Evolutionary conservation across 2,113 vertebrate genomes (phyloP).

Genomic region (Tamias sibiricus): DNA sequence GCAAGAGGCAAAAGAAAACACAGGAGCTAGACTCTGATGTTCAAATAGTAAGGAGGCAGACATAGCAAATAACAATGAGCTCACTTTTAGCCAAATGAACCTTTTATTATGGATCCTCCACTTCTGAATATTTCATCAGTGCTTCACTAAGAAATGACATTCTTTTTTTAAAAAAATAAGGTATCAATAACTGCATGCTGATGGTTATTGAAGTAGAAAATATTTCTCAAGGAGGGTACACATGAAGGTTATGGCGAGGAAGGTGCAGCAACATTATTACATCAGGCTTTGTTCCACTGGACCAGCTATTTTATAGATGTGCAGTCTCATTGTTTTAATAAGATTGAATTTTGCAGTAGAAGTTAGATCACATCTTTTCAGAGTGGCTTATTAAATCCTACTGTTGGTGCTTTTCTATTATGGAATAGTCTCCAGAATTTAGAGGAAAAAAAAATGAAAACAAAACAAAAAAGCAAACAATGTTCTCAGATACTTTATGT

Average conservation of each 20-base stretch:
- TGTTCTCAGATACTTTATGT: background rate
- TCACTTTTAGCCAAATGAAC: constrained; percentile 43
- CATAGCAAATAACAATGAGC: constrained; percentile 1
- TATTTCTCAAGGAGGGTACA: background rate
- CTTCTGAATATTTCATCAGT: constrained; percentile 38
- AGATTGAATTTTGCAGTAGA: constrained; percentile 11
- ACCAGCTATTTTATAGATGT: background rate
- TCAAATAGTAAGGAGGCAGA: background rate
- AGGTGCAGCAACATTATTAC: background rate
- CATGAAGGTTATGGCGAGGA: background rate
- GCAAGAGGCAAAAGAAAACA: background rate
- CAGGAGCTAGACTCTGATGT: background rate
- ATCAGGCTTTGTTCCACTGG: background rate
- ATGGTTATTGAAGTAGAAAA: constrained; percentile 39
- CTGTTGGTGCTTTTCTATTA: background rate
- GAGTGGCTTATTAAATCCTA: constrained; percentile 33
- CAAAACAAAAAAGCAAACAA: background rate
- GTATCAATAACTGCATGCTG: background rate
- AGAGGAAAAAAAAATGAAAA: background rate
- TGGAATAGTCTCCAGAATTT: background rate
- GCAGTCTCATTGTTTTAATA: background rate
- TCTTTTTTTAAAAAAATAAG: background rate
- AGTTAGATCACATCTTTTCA: constrained; percentile 7
- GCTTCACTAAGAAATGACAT: background rate
- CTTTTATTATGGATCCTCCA: constrained; percentile 31